Conservation (phyloP, 2,113 vertebrate genomes). For the Pelusios castaneus region DNA sequence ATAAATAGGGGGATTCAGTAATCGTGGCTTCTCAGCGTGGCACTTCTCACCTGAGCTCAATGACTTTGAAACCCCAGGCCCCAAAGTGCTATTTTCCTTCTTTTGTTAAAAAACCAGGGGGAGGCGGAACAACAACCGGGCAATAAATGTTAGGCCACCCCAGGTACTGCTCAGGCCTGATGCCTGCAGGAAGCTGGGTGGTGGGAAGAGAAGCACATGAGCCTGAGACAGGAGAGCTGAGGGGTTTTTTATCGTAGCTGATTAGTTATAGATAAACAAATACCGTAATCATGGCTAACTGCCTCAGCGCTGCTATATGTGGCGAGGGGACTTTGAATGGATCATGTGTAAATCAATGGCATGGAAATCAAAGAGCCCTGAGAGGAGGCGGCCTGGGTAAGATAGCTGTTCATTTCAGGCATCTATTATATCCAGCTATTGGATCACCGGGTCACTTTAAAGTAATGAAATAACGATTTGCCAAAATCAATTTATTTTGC, state of each 20-base stretch:
- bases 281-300: background rate
- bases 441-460: constrained; percentile 21
- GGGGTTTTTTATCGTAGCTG: background rate
- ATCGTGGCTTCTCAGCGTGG: background rate
- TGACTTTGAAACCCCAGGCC: background rate
- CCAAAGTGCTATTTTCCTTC: background rate
- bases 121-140: background rate
- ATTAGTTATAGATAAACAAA: background rate
- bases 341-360: background rate
- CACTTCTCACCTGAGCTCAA: background rate
- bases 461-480: constrained; percentile 34
- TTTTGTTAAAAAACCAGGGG: background rate
- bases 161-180: background rate
- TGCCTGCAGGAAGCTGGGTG: background rate
- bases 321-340: background rate
- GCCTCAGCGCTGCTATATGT: background rate
- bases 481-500: constrained; percentile 57
- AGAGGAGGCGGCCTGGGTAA: background rate
- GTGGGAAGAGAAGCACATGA: background rate
- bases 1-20: background rate
- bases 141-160: background rate
- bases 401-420: background rate
- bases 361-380: background rate
- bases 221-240: background rate
- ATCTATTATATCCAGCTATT: constrained; percentile 5